Conservation (phyloP, 2,113 vertebrate species). For the Cygnus atratus region DNA sequence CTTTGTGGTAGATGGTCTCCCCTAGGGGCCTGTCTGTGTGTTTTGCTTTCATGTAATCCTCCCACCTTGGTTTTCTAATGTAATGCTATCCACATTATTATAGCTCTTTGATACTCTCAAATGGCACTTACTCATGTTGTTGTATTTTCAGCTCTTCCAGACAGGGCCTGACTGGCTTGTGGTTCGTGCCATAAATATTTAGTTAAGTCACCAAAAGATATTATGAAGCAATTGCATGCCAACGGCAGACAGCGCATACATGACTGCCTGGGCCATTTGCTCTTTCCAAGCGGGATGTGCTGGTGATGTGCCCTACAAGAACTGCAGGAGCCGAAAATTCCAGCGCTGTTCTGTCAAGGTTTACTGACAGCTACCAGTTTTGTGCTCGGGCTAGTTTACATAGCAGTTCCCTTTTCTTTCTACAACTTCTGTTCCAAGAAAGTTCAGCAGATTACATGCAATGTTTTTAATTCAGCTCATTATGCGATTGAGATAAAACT, state of each 20-base stretch:
- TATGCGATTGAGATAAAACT: neutral
- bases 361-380: neutral
- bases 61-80: constrained; percentile 63
- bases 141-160: constrained; percentile 31
- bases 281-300: neutral
- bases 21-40: constrained; percentile 62
- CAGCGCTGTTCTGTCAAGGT: neutral
- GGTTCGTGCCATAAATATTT: constrained; percentile 34
- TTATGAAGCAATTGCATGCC: neutral
- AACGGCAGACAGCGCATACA: neutral
- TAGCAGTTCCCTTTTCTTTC: neutral
- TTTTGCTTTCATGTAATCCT: constrained; percentile 67
- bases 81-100: constrained; percentile 60
- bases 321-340: neutral
- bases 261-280: neutral
- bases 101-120: constrained; percentile 60
- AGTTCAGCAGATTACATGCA: neutral
- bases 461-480: neutral
- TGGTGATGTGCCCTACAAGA: neutral
- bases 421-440: neutral
- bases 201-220: constrained; percentile 13
- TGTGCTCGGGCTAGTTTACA: neutral
- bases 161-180: constrained; percentile 37
- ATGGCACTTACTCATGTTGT: constrained; percentile 44
- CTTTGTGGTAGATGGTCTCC: constrained; percentile 62